Evolutionary conservation across 2,888 invertebrate genomes (phyloP), one percentile per base, ranked within the genome.

Genomic region (Prionchulus punctatus): DNA sequence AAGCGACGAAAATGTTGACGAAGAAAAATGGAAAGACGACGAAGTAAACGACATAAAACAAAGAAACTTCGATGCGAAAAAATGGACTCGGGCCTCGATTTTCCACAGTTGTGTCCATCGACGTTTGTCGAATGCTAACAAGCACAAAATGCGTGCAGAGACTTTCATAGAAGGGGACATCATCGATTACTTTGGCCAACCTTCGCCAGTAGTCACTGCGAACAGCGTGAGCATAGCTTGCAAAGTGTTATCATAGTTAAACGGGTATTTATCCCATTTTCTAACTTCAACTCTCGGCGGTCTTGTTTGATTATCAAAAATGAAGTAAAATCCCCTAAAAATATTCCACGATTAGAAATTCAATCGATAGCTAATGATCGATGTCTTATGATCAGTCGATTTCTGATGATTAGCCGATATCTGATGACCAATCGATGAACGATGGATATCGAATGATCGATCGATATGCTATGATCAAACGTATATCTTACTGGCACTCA

Each of bases 11-110:
- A 81, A 99, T 99, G 82, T 98, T 98, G 77, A 99, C 96, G 80
- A 98, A 98, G 89, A 98, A 98, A 83, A 98, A 98, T 73, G 98
- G 98, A 83, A 99, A 99, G 75, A 99, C 98, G 79, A 99, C 89
- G 81, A 99, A 99, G 81, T 98, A 99, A 77, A 98, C 94, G 73
- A 99, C 91, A 82, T 99, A 99, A 83, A 98, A 99, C 80, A 99
- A 85, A 79, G 96, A 92, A 88, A 98, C 64, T 83, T 98, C 96
- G 80, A 96, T 92, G 76, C 94, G 86, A 82, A 88, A 92, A 79
- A 92, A 92, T 77, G 92, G 92, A 77, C 90, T 86, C 75, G 98
- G 98, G 77, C 98, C 98, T 78, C 83, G 81, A 77, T 96, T 84
- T 79, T 91, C 91, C 75, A 87, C 86, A 58, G 98, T 98, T 69